Evolutionary conservation across 2,113 vertebrate genomes (phyloP), one percentile per base, ranked within the genome.

Genomic region (Octodon degus): DNA sequence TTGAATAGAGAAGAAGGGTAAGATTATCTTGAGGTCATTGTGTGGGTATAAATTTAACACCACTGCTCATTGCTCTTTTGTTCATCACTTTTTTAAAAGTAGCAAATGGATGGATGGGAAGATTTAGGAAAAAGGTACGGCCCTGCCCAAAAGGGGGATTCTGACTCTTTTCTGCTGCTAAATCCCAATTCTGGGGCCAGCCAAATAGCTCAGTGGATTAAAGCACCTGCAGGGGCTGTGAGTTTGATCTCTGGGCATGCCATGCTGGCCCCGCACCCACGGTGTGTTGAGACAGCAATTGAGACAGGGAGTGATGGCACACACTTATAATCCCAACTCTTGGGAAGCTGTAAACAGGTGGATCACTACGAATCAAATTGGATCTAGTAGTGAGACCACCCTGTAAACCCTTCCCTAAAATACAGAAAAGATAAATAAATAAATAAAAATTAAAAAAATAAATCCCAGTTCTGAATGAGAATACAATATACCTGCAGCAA

Each of bases 101-200:
- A 86, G 40, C 37, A 47, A 60, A 34, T 58, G 14, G 32, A 3
- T 30, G 3, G 8, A 40, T 60, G 63, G 2, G 81, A 62, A 50
- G 82, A 13, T 81, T 94, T 76, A 90, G 47, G 30, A 50, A 70
- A 40, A 60, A 93, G 17, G 3, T 22, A 19, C 3, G 67, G 30
- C 47, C 47, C 72, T 70, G 7, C 77, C 3, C 76, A 70, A 27
- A 93, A 86, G 34, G 30, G 11, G 34, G 94, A 95, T 86, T 96
- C n/a, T 58, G 24, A 65, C 40, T 90, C 25, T 47, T 81, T 95
- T 86, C 43, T 88, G 8, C 22, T 96, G 50, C 50, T 94, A 84
- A 83, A 81, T 85, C 14, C 11, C 81, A 90, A 65, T 90, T 14
- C 16, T 95, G 50, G 50, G 50, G 50, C 50, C 50, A 50, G 50